phyloP scores from a whole-genome alignment of 2,888 invertebrate genomes.

The Melangyna quadrimaculata region DNA sequence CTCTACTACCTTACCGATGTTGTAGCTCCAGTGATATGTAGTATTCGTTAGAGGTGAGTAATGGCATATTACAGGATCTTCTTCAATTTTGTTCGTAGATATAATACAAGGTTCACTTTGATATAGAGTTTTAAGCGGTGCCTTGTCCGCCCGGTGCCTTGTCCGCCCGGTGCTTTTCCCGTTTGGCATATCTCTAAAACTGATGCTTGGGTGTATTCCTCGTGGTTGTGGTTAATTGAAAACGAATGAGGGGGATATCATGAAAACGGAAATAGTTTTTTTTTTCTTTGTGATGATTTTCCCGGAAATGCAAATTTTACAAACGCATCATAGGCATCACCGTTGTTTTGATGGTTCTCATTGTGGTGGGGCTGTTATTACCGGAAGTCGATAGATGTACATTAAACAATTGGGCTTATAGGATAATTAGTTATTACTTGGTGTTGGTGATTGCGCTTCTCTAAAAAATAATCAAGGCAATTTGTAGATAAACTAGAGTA shows the following conservation, averaged over 20 bases:
- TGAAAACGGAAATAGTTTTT: not conserved
- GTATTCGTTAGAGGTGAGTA: not conserved
- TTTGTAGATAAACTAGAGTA: no score
- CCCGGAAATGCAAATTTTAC: not conserved
- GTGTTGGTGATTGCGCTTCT: no score
- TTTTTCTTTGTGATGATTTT: not conserved
- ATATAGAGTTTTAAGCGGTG: not conserved
- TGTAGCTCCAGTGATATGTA: not conserved
- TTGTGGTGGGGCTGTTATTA: not conserved
- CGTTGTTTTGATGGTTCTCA: not conserved
- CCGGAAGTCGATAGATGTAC: no score
- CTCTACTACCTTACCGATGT: no score
- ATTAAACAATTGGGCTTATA: no score
- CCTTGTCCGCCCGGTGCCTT: no score
- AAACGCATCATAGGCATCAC: not conserved
- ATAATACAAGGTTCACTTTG: not conserved
- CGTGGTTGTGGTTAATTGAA: slow-evolving; percentile 20
- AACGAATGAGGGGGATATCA: not conserved
- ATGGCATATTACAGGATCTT: slow-evolving; percentile 52
- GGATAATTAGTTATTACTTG: no score
- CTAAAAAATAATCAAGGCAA: no score
- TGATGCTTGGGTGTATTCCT: not conserved
- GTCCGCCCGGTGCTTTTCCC: slow-evolving; percentile 1
- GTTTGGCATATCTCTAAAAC: not conserved
- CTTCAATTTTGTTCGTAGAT: not conserved